Conservation (phyloP, 2,888 invertebrate species). For the Dione juno region DNA sequence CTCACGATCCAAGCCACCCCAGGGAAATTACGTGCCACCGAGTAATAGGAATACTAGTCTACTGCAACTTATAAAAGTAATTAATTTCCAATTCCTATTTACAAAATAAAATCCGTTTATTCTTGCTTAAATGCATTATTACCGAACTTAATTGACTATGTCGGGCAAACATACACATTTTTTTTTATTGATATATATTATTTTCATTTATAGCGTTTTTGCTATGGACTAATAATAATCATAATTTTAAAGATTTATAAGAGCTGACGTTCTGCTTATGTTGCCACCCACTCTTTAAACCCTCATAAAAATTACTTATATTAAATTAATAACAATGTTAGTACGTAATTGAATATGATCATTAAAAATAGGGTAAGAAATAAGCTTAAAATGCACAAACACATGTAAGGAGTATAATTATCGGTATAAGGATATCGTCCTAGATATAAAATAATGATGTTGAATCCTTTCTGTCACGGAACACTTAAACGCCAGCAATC, state of each 20-base stretch:
- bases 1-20: conserved; percentile 56
- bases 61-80: conserved; percentile 64
- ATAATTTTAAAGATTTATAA: no score
- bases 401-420: no score
- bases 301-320: no score
- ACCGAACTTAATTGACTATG: not conserved
- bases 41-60: conserved; percentile 57
- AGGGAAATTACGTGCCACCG: conserved; percentile 70
- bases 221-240: no score
- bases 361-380: no score
- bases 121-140: conserved; percentile 10
- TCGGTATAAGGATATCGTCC: conserved; percentile 10
- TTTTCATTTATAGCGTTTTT: not conserved
- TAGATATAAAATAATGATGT: conserved; percentile 26
- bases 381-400: no score
- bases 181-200: not conserved
- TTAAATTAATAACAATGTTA: not conserved
- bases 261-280: no score
- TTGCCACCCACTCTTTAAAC: no score
- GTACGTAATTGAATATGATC: not conserved
- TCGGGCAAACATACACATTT: not conserved
- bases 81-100: conserved; percentile 56
- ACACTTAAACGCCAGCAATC: conserved; percentile 55
- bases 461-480: conserved; percentile 45
- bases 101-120: conserved; percentile 33